Base-by-base conservation (phyloP, 2,113 vertebrate species). In the Thymallus thymallus region DNA sequence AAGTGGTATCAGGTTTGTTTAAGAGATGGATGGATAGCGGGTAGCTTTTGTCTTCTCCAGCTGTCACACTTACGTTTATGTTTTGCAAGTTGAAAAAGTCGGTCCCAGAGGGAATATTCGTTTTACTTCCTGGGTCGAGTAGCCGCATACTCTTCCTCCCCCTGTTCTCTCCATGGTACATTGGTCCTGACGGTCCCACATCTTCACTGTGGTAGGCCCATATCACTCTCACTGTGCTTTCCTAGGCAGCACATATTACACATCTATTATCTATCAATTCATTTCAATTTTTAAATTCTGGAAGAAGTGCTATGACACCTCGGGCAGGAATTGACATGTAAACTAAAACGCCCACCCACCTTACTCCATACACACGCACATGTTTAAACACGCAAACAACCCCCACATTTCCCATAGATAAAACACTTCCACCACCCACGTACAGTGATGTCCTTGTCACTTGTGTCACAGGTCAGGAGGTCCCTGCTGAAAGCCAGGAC, bases 161-260 rank as follows among this genome's bases (percentile, higher is more conserved):
- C 24, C 95, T 88, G 71, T 93, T 94, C 26, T 87, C 70, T 14
- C 90, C 90, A 0, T 96, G 95, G 82, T 96, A 96, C 68, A 87
- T 90, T 9, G 92, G 94, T 16, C 93, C 91, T 4, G 88, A 87
- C 41, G 88, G 88, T 64, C 89, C 92, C 29, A 93, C 76, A 7
- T 96, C 95, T 69, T 93, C 91, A 1, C 80, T 84, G 69, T 95
- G 94, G 76, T 94, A 95, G 2, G 95, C 94, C 95, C 95, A 96
- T 84, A 96, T 96, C 48, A 96, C 93, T 71, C 94, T 75, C 65
- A 94, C 84, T 0, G 95, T 96, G 84, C 94, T 95, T 22, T 94
- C 94, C 95, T 96, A 66, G 24, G 68, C 55, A 22, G 20, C 16
- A 78, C 68, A 75, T 64, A 74, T 26, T 61, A 66, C 14, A 58